These are phyloP conservation scores for Hydractinia echinata DNA, from an alignment of 30 jellyfish, hydroid and myxozoan species.

Conservation along the genomic window DNA sequence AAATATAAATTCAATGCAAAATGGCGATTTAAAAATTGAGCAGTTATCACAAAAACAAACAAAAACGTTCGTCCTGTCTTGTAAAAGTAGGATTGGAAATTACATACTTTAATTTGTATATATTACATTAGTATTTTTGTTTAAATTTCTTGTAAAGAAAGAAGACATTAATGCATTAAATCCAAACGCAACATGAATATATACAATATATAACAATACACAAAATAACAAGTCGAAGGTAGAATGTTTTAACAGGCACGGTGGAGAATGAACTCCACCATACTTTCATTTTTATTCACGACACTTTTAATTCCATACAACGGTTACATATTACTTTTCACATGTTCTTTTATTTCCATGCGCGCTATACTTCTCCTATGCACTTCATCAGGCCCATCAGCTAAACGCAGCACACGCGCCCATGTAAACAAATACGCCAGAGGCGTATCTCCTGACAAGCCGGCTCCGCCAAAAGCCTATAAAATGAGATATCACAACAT, in stretches of 20 bases:
- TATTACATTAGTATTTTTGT: too few species aligned
- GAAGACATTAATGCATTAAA: too few species aligned
- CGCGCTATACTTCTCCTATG: slow-evolving; percentile 71
- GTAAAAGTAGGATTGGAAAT: too few species aligned
- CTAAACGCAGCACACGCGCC: slow-evolving; percentile 89
- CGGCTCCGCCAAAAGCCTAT: slow-evolving; percentile 96
- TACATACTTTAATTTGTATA: too few species aligned
- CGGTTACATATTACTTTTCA: slow-evolving; percentile 1
- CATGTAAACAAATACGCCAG: slow-evolving; percentile 68
- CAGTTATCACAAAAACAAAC: too few species aligned
- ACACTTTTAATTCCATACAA: not conserved
- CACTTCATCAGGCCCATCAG: slow-evolving; percentile 98
- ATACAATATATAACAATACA: too few species aligned
- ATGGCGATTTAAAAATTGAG: too few species aligned
- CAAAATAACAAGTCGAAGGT: not conserved
- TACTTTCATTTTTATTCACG: not conserved
- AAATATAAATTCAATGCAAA: too few species aligned
- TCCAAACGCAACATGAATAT: too few species aligned
- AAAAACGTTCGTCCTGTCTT: too few species aligned
- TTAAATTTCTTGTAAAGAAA: too few species aligned
- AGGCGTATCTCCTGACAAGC: slow-evolving; percentile 76
- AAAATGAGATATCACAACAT: not conserved
- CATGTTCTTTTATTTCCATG: slow-evolving; percentile 54
- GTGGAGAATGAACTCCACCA: not conserved
- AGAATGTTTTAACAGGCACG: not conserved